Evolutionary conservation across 2,888 invertebrate genomes (phyloP).

Genomic region (Sisyra terminalis): DNA sequence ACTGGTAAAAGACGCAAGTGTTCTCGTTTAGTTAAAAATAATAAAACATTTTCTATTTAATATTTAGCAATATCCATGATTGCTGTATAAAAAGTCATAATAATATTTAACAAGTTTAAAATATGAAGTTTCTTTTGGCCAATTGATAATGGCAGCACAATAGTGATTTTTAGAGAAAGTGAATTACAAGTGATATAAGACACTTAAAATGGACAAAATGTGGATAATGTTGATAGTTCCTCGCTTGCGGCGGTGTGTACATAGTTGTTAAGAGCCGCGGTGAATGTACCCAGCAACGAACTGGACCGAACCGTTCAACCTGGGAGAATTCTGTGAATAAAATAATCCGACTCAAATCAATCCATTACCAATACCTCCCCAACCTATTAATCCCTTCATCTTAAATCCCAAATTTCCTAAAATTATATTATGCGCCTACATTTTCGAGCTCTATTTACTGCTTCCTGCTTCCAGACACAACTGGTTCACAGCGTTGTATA

Average conservation of each 20-base stretch:
- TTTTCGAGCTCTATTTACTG: slow-evolving; percentile 6
- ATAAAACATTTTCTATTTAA: slow-evolving; percentile 6
- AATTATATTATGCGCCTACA: background rate
- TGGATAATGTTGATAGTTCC: slow-evolving; percentile 3
- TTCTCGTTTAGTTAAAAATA: slow-evolving; percentile 5
- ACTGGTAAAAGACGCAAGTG: slow-evolving; percentile 4
- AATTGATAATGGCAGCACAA: slow-evolving; percentile 5
- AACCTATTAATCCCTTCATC: too few species aligned
- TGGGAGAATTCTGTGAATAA: slow-evolving; percentile 6
- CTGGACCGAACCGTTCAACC: slow-evolving; percentile 4
- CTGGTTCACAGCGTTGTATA: slow-evolving; percentile 6
- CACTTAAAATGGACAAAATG: background rate
- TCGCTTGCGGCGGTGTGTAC: slow-evolving; percentile 5
- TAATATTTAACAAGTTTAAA: background rate
- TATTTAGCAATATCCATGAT: slow-evolving; percentile 2
- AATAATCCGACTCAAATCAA: background rate
- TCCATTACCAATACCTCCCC: too few species aligned
- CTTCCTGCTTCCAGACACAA: background rate
- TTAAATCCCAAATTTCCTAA: background rate
- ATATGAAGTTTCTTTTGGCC: slow-evolving; percentile 4
- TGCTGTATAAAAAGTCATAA: slow-evolving; percentile 6
- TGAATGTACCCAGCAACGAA: slow-evolving; percentile 3
- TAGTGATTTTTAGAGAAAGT: slow-evolving; percentile 2
- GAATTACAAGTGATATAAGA: background rate
- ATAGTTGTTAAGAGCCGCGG: slow-evolving; percentile 2